These are phyloP conservation scores for Clavelina lepadiformis DNA, from an alignment of 23 tunicate genomes.

Conservation along the genomic window DNA sequence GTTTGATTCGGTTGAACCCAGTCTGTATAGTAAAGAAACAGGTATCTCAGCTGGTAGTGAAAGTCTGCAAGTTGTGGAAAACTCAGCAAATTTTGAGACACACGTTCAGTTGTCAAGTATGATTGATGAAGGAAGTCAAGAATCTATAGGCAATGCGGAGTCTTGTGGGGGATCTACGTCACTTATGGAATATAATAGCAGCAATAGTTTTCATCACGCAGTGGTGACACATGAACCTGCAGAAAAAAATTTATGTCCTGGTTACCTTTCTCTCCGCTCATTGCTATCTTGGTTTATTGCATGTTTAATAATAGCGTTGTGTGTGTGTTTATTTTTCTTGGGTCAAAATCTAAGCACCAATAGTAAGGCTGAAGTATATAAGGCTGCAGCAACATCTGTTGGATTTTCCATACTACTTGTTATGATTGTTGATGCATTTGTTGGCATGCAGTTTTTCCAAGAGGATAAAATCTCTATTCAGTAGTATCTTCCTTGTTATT, in stretches of 20 bases:
- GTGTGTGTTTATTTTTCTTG: slow-evolving; percentile 13
- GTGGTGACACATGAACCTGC: slow-evolving; percentile 21
- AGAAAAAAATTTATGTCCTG: neutral
- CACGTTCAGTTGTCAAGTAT: too few species aligned
- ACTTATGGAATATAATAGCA: slow-evolving; percentile 3
- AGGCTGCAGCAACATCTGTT: slow-evolving; percentile 5
- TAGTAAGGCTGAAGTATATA: slow-evolving; percentile 9
- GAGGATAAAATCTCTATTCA: too few species aligned
- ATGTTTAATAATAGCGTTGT: slow-evolving; percentile 4
- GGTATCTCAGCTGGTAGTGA: too few species aligned
- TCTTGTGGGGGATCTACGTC: too few species aligned
- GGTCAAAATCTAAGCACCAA: slow-evolving; percentile 18
- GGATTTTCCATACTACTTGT: slow-evolving; percentile 11
- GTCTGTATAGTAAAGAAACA: too few species aligned
- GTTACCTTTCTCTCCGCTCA: neutral
- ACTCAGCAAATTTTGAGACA: too few species aligned
- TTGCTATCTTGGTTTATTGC: slow-evolving; percentile 7
- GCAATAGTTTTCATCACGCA: slow-evolving; percentile 9
- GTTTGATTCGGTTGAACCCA: too few species aligned
- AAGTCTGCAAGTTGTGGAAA: too few species aligned
- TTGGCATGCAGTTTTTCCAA: slow-evolving; percentile 24
- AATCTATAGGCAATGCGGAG: too few species aligned
- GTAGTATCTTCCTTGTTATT: too few species aligned
- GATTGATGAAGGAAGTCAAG: too few species aligned
- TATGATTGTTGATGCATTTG: slow-evolving; percentile 27